These are phyloP conservation scores for Enteromius treurensis DNA, from an alignment of 2,797 vertebrate genomes.

Conservation along the genomic window DNA sequence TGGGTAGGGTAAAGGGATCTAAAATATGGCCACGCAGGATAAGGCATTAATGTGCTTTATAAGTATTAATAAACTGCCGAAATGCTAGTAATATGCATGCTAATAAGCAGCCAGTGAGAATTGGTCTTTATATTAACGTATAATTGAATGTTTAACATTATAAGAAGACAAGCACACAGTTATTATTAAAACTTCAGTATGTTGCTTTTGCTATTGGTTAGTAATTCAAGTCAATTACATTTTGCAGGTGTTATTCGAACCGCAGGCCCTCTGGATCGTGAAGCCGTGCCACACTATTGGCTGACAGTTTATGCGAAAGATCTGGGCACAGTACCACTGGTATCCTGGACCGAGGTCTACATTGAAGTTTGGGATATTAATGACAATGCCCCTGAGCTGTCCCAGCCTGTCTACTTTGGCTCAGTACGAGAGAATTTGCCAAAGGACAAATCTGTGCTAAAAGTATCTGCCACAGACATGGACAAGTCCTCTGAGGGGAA, in stretches of 20 bases:
- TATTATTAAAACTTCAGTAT: not conserved
- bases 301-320: constrained; percentile 89
- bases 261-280: constrained; percentile 82
- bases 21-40: not conserved
- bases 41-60: not conserved
- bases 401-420: constrained; percentile 88
- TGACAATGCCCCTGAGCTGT: constrained; percentile 90
- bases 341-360: constrained; percentile 89
- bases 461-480: constrained; percentile 83
- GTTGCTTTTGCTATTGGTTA: not conserved
- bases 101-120: not conserved
- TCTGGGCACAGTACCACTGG: constrained; percentile 84
- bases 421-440: constrained; percentile 86
- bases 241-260: constrained; percentile 86
- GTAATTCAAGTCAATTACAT: constrained; percentile 28
- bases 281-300: constrained; percentile 87
- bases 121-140: not conserved
- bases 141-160: not conserved
- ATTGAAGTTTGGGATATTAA: constrained; percentile 91
- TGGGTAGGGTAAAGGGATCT: not conserved
- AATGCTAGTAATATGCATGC: not conserved
- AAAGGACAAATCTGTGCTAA: constrained; percentile 78
- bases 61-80: not conserved
- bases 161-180: not conserved
- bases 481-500: constrained; percentile 87